Percentiles rank a stretch among this genome's conserved stretches.
Conservation (phyloP, 23 tunicate species). For the Trididemnum miniatum region DNA sequence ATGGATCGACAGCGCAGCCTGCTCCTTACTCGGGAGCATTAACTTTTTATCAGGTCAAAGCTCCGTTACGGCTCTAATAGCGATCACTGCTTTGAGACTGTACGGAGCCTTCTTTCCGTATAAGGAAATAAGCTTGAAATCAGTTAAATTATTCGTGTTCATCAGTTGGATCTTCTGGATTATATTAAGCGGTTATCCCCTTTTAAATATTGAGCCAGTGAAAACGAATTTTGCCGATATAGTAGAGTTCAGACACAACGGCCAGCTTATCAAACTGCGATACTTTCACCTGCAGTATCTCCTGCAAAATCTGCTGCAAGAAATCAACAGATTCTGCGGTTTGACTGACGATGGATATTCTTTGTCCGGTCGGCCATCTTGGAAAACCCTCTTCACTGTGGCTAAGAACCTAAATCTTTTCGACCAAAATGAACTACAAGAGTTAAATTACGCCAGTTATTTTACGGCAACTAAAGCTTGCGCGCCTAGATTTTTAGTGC, state of each 20-base stretch:
- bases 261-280: background rate
- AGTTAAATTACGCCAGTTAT: background rate
- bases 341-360: background rate
- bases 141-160: background rate
- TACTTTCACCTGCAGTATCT: background rate
- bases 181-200: background rate
- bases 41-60: constrained; percentile 28
- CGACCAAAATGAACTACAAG: background rate
- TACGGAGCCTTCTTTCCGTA: background rate
- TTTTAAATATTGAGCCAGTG: background rate
- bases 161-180: constrained; percentile 10
- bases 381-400: background rate
- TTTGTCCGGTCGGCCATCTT: background rate
- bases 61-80: constrained; percentile 17
- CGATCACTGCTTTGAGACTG: background rate
- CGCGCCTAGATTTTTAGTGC: constrained; percentile 3
- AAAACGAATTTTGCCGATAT: background rate
- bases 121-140: background rate
- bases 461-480: background rate
- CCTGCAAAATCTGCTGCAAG: background rate
- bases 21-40: background rate
- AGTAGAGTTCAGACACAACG: background rate
- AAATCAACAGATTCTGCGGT: constrained; percentile 9
- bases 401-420: constrained; percentile 2
- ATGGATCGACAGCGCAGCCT: background rate